Conservation (phyloP, 1,140 invertebrate species). For the Lucilia cuprina region DNA sequence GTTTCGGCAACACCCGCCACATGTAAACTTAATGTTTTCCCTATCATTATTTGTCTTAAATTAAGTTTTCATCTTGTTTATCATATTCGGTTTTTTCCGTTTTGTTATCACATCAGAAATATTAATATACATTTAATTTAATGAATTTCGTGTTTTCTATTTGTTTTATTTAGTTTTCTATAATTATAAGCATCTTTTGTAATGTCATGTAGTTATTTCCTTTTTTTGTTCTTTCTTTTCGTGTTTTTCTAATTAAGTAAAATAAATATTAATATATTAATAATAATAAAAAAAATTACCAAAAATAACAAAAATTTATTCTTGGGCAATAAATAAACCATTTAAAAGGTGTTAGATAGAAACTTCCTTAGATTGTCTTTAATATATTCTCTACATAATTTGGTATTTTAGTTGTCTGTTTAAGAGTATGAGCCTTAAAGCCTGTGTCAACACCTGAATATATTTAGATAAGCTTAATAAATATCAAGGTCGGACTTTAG, state of each 20-base stretch:
- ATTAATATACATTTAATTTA: not conserved
- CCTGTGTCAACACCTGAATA: constrained; percentile 1
- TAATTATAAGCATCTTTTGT: not conserved
- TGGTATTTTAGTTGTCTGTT: too few relatives aligned
- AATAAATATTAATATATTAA: constrained; percentile 29
- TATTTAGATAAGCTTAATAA: not conserved
- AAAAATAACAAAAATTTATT: not conserved
- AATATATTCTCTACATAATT: too few relatives aligned
- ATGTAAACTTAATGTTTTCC: constrained; percentile 71
- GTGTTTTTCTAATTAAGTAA: constrained; percentile 26
- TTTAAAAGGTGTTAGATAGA: not conserved
- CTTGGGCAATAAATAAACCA: not conserved
- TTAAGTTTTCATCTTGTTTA: not conserved
- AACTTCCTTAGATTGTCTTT: too few relatives aligned
- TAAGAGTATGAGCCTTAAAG: not conserved
- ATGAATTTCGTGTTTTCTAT: not conserved
- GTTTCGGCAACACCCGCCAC: constrained; percentile 94
- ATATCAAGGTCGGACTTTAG: not conserved
- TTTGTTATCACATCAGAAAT: not conserved
- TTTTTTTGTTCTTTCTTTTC: not conserved
- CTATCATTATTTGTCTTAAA: not conserved
- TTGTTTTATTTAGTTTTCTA: constrained; percentile 4
- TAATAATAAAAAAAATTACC: not conserved
- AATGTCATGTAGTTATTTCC: not conserved
- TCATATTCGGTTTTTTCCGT: not conserved